Percentiles rank a stretch among this genome's conserved stretches.
Conservation (phyloP, 2,113 vertebrate species). For the Oncorhynchus clarkii region DNA sequence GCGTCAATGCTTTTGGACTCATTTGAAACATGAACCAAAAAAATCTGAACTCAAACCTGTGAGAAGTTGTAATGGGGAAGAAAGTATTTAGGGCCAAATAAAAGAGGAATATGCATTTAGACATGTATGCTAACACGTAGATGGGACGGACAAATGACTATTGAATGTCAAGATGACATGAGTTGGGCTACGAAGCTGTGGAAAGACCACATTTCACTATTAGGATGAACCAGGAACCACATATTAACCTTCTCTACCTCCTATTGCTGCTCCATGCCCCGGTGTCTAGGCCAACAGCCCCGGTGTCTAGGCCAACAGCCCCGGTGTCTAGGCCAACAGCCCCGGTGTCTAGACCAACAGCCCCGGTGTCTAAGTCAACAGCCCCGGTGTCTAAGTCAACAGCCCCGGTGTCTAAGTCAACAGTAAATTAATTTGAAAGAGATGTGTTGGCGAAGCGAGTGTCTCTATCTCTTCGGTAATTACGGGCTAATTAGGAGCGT, state of each 20-base stretch:
- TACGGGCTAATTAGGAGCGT: constrained; percentile 92
- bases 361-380: no score
- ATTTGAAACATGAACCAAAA: no score
- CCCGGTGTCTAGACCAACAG: neutral
- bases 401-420: neutral
- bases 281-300: no score
- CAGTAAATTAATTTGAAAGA: constrained; percentile 79
- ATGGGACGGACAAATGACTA: neutral
- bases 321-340: no score
- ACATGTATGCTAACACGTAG: neutral
- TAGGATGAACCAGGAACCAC: neutral
- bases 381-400: no score
- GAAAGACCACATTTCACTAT: neutral
- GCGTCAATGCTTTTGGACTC: neutral
- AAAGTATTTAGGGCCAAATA: neutral
- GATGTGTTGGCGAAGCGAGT: constrained; percentile 69
- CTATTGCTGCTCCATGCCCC: neutral
- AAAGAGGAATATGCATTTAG: neutral
- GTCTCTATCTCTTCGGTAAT: constrained; percentile 83
- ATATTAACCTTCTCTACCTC: neutral
- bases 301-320: no score
- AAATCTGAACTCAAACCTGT: neutral
- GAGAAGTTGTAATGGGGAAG: neutral
- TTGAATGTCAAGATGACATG: neutral
- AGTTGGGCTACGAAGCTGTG: neutral